phyloP scores from a whole-genome alignment of 1,140 invertebrate genomes.

The Panulirus ornatus region DNA sequence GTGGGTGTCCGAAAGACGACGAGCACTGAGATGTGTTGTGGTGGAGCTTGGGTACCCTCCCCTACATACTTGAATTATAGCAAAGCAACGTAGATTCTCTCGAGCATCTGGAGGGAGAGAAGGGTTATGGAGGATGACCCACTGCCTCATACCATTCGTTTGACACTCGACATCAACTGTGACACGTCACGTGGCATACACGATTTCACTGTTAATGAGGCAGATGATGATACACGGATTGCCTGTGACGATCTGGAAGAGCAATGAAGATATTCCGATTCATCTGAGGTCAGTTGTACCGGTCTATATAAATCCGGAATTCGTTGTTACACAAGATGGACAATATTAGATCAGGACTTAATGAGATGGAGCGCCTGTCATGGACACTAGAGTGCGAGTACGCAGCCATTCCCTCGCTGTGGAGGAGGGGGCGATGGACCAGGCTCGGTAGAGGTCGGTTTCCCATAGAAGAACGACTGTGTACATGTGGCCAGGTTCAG shows the following conservation, averaged over 20 bases:
- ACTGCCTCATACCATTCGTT: background rate
- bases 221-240: background rate
- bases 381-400: no score
- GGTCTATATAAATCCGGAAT: no score
- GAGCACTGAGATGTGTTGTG: no score
- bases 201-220: background rate
- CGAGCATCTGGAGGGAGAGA: background rate
- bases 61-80: no score
- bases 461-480: no score
- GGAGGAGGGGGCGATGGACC: background rate
- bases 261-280: background rate
- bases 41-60: no score
- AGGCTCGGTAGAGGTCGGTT: no score
- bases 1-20: no score
- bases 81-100: background rate
- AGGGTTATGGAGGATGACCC: constrained; percentile 5
- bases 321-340: no score
- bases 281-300: no score
- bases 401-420: background rate
- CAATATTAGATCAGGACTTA: no score
- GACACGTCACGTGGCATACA: background rate
- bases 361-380: background rate
- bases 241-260: background rate
- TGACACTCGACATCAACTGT: background rate
- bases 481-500: no score